Evolutionary conservation across 2,113 vertebrate genomes (phyloP).

Genomic region (Uropsilus gracilis): DNA sequence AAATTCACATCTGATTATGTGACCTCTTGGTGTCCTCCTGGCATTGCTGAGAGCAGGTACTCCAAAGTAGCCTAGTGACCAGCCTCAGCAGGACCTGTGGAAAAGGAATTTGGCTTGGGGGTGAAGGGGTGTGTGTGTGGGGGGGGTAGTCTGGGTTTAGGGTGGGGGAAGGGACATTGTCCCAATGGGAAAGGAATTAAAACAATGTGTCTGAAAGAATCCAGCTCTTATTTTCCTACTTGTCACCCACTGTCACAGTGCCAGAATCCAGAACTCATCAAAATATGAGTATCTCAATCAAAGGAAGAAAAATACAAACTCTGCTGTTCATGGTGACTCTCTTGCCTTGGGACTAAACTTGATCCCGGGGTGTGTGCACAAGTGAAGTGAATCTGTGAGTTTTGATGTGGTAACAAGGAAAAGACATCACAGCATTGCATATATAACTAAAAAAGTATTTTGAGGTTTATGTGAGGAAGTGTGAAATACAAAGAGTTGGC

Average conservation of each 20-base stretch:
- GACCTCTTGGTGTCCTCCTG: constrained; percentile 85
- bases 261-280: constrained; percentile 68
- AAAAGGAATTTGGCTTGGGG: constrained; percentile 87
- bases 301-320: constrained; percentile 62
- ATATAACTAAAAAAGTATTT: background rate
- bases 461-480: background rate
- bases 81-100: constrained; percentile 89
- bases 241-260: constrained; percentile 72
- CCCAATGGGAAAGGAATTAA: background rate
- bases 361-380: background rate
- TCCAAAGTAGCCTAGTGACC: constrained; percentile 86
- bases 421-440: background rate
- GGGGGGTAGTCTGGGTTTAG: too few species aligned
- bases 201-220: constrained; percentile 62
- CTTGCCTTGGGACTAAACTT: constrained; percentile 56
- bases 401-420: background rate
- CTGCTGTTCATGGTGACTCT: constrained; percentile 64
- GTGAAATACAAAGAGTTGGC: background rate
- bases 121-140: background rate
- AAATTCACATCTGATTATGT: constrained; percentile 93
- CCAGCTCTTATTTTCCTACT: constrained; percentile 71
- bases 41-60: constrained; percentile 84
- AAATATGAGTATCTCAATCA: constrained; percentile 64
- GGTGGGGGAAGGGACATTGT: background rate
- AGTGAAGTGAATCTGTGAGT: background rate